These are phyloP conservation scores for Sceloporus undulatus DNA, from an alignment of 2,113 vertebrate species.

Conservation along the genomic window DNA sequence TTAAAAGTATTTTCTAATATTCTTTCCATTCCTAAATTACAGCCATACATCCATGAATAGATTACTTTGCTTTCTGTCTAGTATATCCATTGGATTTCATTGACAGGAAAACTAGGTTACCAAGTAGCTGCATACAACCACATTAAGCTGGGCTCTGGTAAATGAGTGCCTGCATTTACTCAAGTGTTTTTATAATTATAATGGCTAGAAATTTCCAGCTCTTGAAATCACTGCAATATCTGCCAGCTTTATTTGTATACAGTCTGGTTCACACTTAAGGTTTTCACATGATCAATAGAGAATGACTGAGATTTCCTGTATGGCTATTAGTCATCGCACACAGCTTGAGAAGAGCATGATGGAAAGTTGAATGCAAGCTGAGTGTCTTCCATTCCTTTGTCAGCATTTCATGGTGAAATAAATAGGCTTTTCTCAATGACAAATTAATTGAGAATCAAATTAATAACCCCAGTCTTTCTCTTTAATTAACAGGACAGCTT, in stretches of 20 bases:
- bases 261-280: not conserved
- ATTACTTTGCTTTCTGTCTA: too few relatives aligned
- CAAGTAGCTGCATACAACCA: not conserved
- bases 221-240: not conserved
- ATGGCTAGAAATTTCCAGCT: not conserved
- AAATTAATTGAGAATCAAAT: conserved; percentile 60
- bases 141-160: not conserved
- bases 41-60: too few relatives aligned
- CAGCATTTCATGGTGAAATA: conserved; percentile 61
- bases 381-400: conserved; percentile 46
- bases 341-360: conserved; percentile 32
- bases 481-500: conserved; percentile 50
- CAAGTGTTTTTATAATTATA: not conserved
- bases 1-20: too few relatives aligned
- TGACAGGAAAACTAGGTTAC: not conserved
- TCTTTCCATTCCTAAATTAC: too few relatives aligned
- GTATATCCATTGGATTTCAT: not conserved
- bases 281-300: not conserved
- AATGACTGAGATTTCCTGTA: conserved; percentile 24
- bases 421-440: conserved; percentile 54
- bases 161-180: not conserved
- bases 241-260: not conserved
- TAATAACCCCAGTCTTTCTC: conserved; percentile 59
- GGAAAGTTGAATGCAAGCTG: not conserved
- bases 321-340: conserved; percentile 27